Evolutionary conservation across 2,888 invertebrate species (phyloP), one percentile per base, ranked within the genome.

Genomic region (Athetis lepigone): DNA sequence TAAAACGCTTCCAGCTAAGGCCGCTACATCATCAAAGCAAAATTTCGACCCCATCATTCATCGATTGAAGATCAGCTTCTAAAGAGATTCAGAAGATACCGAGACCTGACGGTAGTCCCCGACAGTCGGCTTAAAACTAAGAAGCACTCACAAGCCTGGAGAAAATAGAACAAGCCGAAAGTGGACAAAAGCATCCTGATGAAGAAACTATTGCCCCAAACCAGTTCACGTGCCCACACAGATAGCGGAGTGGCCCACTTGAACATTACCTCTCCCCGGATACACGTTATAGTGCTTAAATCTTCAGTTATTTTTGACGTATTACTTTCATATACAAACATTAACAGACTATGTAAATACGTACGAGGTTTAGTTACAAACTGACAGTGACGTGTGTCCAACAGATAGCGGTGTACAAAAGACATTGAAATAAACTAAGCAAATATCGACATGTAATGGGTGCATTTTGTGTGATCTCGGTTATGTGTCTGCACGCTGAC

Each of bases 381-480:
- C 42, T 50, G 50, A 58, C n/a, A 55, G 51, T 61, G 61, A 58
- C 57, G 58, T 61, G 68, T 73, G 59, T 70, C 58, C 67, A 33
- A 54, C 63, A 64, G 54, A 56, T 52, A 68, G 68, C 58, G 56
- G 68, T 61, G 66, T 59, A 57, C 49, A 51, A 64, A 59, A 74
- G 60, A 74, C 66, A 66, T 55, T 74, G 54, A 54, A 33, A 63
- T 55, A 52, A 63, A 63, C 61, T 71, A 61, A 67, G 60, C 59
- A 70, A 74, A 57, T 69, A 75, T 71, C 67, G 51, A 56, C 67
- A 56, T 65, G 61, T 61, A 43, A 46, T 19, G 73, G 75, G 77
- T 71, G 80, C 80, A 72, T 77, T 77, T 80, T 49, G 80, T 73
- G 75, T 79, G 80, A 80, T 79, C 80, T 80, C 79, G 63, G 68